Base-by-base conservation (phyloP, 2,113 vertebrate species). In the Arothron firmamentum region DNA sequence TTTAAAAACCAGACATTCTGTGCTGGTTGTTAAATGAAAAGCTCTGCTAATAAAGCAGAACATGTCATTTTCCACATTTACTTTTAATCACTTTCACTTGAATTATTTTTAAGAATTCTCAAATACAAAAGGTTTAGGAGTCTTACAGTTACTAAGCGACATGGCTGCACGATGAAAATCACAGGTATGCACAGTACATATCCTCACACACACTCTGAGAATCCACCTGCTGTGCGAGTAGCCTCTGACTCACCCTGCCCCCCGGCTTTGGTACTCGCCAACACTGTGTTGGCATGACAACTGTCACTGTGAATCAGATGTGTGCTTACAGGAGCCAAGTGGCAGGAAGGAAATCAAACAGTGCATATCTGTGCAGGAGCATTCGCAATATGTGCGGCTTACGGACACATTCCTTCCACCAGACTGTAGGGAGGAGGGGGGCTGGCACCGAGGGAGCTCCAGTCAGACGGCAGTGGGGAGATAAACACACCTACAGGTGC, bases 281-380 rank as follows among this genome's bases (percentile, higher is more conserved):
- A 57, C 58, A 28, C 58, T 49, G 64, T 55, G 80, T 68, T 83
- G 71, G 74, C 65, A 78, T 74, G 78, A 77, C 67, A 77, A 66
- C 75, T 50, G 67, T 67, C 42, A 41, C 12, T 64, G 62, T 66
- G 64, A 84, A 66, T 75, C 75, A 81, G 67, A 83, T 46, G 70
- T 59, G 63, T 50, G 45, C 72, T 79, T 57, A 71, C 41, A 71
- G 54, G 45, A 65, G 65, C 69, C 60, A 59, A 75, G 61, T 42
- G 60, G 70, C 62, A 79, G 81, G 68, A 74, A 68, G 65, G 46
- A 75, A 65, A 17, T 80, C 53, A 61, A 60, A 75, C 70, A 69
- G 67, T 46, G 58, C 65, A 56, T 73, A 47, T 79, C 68, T 77
- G 56, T 62, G 38, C 65, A 62, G 48, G 55, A 58, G 62, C 49